These are phyloP conservation scores for Galerucella pusilla DNA, from an alignment of 2,888 invertebrate species.

Conservation along the genomic window DNA sequence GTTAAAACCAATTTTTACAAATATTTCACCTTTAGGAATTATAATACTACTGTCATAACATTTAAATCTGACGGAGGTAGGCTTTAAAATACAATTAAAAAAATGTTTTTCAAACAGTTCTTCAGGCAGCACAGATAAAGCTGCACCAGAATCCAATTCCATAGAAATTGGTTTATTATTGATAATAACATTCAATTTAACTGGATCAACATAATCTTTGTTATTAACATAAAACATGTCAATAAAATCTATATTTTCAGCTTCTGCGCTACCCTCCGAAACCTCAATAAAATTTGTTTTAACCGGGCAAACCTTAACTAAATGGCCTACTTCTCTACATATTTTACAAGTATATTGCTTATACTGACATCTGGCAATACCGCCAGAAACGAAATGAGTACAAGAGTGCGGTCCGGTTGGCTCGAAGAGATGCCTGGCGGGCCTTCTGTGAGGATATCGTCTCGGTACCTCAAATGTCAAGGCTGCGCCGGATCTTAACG, in stretches of 20 bases:
- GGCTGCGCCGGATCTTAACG: no score
- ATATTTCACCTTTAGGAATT: no score
- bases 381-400: no score
- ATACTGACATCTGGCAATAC: not conserved
- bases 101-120: not conserved
- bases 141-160: not conserved
- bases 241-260: not conserved
- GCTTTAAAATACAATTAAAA: not conserved
- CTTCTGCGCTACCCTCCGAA: not conserved
- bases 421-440: no score
- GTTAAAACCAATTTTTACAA: no score
- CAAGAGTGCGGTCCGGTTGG: no score
- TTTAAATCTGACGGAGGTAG: not conserved
- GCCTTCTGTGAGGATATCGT: no score
- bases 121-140: not conserved
- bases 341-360: not conserved
- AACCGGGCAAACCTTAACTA: not conserved
- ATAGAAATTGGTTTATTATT: not conserved
- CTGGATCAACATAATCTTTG: not conserved
- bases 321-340: not conserved
- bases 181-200: not conserved
- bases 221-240: not conserved
- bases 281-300: slow-evolving; percentile 9
- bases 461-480: no score
- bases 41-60: not conserved